A percentile compares a stretch with the other conserved stretches of the same genome.
phyloP scores from a whole-genome alignment of 2,113 vertebrate species.

The Apaloderma vittatum region DNA sequence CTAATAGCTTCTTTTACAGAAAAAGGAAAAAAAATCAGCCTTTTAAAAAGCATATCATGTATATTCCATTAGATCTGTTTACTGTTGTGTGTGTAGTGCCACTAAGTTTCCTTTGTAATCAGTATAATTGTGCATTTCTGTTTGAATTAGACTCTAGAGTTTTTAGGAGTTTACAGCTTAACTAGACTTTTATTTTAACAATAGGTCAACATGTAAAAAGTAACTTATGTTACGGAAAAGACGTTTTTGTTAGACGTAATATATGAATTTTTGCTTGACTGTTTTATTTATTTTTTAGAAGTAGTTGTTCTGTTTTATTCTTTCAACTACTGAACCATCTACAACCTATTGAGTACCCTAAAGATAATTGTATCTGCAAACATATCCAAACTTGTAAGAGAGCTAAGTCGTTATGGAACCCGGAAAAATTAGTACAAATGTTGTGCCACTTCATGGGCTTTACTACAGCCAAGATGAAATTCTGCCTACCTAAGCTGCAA shows the following conservation, averaged over 20 bases:
- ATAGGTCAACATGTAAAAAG: not conserved
- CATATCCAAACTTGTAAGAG: not conserved
- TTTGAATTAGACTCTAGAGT: not conserved
- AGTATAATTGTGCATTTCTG: not conserved
- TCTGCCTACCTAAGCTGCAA: not conserved
- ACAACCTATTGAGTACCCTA: not conserved
- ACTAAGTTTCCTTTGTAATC: not conserved
- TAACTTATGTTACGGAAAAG: not conserved
- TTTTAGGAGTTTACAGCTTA: not conserved
- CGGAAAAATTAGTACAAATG: not conserved
- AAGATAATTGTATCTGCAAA: not conserved
- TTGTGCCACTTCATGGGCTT: not conserved
- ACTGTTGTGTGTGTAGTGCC: not conserved
- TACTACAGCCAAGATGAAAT: not conserved
- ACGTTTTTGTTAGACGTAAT: not conserved
- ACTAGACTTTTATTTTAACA: not conserved
- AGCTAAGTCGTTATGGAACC: not conserved
- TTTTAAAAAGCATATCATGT: rapidly evolving
- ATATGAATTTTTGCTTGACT: not conserved
- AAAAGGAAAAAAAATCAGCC: not conserved
- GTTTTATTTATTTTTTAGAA: not conserved
- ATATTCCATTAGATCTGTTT: not conserved
- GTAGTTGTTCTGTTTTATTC: not conserved
- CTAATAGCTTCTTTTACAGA: not conserved
- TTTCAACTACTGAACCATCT: not conserved